Evolutionary conservation across 2,797 vertebrate genomes (phyloP), one percentile per base, ranked within the genome.

Genomic region (Helicolenus hilgendorfi): DNA sequence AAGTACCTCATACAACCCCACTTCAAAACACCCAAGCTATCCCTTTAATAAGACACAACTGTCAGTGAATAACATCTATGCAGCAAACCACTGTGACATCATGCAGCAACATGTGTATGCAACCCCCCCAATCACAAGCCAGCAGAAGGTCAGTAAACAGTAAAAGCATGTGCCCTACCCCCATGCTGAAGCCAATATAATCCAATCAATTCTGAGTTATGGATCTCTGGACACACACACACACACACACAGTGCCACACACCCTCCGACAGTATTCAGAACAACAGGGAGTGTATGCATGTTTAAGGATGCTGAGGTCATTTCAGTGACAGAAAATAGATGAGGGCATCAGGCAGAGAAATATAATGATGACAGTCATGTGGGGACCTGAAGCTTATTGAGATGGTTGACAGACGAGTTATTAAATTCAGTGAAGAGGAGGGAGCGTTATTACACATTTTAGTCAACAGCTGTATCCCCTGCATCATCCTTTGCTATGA

Each of bases 181-280:
- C 84, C 76, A 72, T 45, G 1, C 86, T 18, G 77, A 84, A 72
- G 72, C 91, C 89, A 90, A 93, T 88, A 89, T 86, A 92, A 94
- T 91, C 73, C 77, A 94, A 97, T 97, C 94, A 95, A 94, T 96
- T 33, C 45, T 77, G 84, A 87, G 83, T 92, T 94, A 96, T 95
- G 80, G 95, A 96, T 95, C 72, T 76, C 77, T 38, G 31, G 38
- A 87, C 56, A 82, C 88, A 71, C 49, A 49, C 78, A 77, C 63
- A 87, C 88, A 72, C 45, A 82, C 58, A 79, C 68, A 33, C 62
- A 81, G 58, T 45, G 79, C 24, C 63, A 77, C 81, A 74, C 69
- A 29, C 65, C 64, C 62, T 60, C 55, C 10, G 14, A 38, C 58
- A 41, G 71, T 9, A 20, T 35, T 78, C 33, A 60, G 41, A 91